phyloP scores from a whole-genome alignment of 2,888 invertebrate genomes.

The Empis stercorea region DNA sequence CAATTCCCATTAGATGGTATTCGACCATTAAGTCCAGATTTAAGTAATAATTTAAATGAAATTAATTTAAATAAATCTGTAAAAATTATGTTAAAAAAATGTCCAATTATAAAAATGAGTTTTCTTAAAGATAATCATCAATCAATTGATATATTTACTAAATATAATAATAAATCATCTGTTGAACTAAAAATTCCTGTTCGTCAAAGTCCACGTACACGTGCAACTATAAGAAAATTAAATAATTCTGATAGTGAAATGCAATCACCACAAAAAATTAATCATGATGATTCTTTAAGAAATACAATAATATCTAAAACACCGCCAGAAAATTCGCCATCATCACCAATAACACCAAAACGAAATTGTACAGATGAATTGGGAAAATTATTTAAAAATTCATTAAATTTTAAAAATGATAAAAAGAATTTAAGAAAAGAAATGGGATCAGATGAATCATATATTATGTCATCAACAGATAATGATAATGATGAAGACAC shows the following conservation, averaged over 20 bases:
- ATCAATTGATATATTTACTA: slow-evolving; percentile 11
- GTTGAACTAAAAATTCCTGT: neutral
- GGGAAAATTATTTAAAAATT: slow-evolving; percentile 25
- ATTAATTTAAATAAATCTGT: neutral
- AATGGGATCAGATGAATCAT: slow-evolving; percentile 5
- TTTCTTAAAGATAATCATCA: slow-evolving; percentile 8
- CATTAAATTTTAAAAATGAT: slow-evolving; percentile 24
- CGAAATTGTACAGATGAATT: slow-evolving; percentile 16
- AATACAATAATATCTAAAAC: slow-evolving; percentile 8
- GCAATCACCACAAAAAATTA: slow-evolving; percentile 14
- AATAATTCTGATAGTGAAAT: slow-evolving; percentile 5
- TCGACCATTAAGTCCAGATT: slow-evolving; percentile 15
- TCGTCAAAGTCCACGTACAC: slow-evolving; percentile 6
- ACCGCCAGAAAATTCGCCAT: slow-evolving; percentile 4
- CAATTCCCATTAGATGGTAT: slow-evolving; percentile 21
- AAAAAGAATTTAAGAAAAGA: slow-evolving; percentile 10
- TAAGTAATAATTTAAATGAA: neutral
- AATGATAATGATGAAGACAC: slow-evolving; percentile 7
- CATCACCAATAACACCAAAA: too few species aligned
- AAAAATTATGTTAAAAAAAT: slow-evolving; percentile 1
- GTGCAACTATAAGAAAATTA: slow-evolving; percentile 6
- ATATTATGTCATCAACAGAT: slow-evolving; percentile 11
- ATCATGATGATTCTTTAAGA: neutral
- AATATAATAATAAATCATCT: too few species aligned
- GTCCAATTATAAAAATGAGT: slow-evolving; percentile 8